These are phyloP conservation scores for Crotophaga sulcirostris DNA, from an alignment of 2,113 vertebrate species.

Conservation along the genomic window DNA sequence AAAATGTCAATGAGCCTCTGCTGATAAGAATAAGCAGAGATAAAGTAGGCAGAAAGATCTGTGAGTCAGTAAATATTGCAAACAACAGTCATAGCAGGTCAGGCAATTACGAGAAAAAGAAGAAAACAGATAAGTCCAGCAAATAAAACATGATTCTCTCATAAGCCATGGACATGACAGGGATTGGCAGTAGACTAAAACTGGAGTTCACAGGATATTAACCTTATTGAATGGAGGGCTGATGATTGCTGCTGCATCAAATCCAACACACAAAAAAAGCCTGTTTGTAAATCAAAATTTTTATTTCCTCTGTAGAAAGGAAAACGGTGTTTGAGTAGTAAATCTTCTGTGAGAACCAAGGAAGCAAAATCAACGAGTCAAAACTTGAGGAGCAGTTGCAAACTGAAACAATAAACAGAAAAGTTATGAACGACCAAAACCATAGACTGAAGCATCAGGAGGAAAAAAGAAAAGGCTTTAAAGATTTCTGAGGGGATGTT, in stretches of 20 bases:
- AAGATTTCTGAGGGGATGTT: not conserved
- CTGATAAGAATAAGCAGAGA: slow-evolving; percentile 1
- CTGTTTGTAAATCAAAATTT: slow-evolving; percentile 12
- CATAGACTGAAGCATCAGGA: not conserved
- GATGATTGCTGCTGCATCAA: not conserved
- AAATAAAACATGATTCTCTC: slow-evolving; percentile 37
- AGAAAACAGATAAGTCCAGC: not conserved
- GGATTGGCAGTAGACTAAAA: not conserved
- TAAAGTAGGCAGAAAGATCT: not conserved
- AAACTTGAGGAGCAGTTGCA: not conserved
- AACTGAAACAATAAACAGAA: slow-evolving; percentile 12
- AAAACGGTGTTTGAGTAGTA: not conserved
- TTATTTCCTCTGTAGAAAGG: not conserved
- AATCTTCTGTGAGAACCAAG: not conserved
- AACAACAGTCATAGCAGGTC: not conserved
- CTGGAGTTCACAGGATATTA: slow-evolving; percentile 14
- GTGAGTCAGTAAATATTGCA: slow-evolving; percentile 4
- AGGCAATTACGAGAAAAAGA: slow-evolving; percentile 6
- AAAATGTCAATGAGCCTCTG: not conserved
- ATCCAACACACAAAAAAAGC: not conserved
- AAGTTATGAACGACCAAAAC: not conserved
- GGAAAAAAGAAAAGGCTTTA: not conserved
- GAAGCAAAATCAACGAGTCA: slow-evolving; percentile 37
- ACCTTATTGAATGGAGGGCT: not conserved
- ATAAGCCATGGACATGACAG: not conserved